Conservation (phyloP, 2,113 vertebrate genomes). For the Reinhardtius hippoglossoides region DNA sequence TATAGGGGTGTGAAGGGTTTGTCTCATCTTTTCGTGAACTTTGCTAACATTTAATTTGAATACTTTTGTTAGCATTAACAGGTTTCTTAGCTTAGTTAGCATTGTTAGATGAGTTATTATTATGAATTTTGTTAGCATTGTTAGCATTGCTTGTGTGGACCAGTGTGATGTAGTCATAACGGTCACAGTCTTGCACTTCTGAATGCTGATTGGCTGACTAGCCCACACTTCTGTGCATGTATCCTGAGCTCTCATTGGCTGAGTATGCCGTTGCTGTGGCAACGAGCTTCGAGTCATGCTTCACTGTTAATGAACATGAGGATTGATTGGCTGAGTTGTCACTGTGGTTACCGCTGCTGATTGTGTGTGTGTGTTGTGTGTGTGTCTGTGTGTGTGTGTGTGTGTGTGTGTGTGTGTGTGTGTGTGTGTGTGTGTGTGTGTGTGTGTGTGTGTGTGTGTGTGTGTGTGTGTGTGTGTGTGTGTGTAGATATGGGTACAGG, state of each 20-base stretch:
- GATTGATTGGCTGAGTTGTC: background rate
- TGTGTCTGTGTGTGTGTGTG: constrained; percentile 45
- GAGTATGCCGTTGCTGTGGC: background rate
- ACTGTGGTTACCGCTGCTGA: no score
- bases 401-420: constrained; percentile 40
- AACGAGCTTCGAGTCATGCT: constrained; percentile 8
- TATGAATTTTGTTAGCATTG: background rate
- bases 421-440: constrained; percentile 45
- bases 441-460: constrained; percentile 31
- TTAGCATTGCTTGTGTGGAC: background rate
- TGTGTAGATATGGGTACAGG: constrained; percentile 91
- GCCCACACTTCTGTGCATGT: constrained; percentile 53
- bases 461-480: constrained; percentile 43
- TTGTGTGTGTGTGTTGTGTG: constrained; percentile 42
- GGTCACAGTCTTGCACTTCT: background rate
- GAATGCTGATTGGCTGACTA: constrained; percentile 44
- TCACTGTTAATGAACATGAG: constrained; percentile 1
- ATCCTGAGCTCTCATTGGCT: constrained; percentile 42
- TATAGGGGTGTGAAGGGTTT: no score
- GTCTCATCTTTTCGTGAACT: no score
- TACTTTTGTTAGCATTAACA: no score
- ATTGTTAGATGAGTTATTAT: background rate
- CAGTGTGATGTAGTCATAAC: background rate
- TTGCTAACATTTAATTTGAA: no score
- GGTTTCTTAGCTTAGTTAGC: background rate